Evolutionary conservation across 2,888 invertebrate species (phyloP).

Genomic region (Callinectes sapidus): DNA sequence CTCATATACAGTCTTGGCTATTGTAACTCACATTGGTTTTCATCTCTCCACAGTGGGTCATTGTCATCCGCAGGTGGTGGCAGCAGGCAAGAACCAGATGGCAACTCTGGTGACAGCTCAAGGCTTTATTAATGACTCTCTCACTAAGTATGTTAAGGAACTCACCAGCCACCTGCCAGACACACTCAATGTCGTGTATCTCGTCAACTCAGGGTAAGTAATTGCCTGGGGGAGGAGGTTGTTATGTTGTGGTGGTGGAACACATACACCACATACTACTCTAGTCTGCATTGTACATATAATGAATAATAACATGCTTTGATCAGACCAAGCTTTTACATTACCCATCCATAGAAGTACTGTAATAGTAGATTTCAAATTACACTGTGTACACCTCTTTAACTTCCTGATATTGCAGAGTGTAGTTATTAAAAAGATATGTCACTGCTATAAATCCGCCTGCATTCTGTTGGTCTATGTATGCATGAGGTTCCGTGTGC

Average conservation of each 20-base stretch:
- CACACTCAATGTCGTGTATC: conserved; percentile 77
- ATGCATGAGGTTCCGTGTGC: neutral
- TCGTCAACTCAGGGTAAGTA: conserved; percentile 79
- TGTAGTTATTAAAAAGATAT: neutral
- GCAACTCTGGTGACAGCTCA: conserved; percentile 77
- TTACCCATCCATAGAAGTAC: too few species aligned
- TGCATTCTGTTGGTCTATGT: neutral
- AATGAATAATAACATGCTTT: too few species aligned
- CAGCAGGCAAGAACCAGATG: conserved; percentile 78
- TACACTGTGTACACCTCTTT: too few species aligned
- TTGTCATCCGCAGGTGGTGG: conserved; percentile 78
- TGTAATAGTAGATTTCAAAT: too few species aligned
- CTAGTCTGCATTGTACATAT: too few species aligned
- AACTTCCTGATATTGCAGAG: too few species aligned
- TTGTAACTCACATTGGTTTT: neutral
- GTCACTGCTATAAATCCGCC: neutral
- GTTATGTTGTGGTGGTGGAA: neutral
- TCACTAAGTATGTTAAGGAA: conserved; percentile 77
- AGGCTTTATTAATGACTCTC: conserved; percentile 78
- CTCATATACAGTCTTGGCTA: neutral
- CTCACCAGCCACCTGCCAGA: conserved; percentile 78
- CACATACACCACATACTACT: too few species aligned
- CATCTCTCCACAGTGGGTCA: conserved; percentile 74
- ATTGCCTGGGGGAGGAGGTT: conserved; percentile 63
- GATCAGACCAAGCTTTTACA: too few species aligned